Conservation (phyloP, 2,113 vertebrate species). For the Pteruthius melanotis region DNA sequence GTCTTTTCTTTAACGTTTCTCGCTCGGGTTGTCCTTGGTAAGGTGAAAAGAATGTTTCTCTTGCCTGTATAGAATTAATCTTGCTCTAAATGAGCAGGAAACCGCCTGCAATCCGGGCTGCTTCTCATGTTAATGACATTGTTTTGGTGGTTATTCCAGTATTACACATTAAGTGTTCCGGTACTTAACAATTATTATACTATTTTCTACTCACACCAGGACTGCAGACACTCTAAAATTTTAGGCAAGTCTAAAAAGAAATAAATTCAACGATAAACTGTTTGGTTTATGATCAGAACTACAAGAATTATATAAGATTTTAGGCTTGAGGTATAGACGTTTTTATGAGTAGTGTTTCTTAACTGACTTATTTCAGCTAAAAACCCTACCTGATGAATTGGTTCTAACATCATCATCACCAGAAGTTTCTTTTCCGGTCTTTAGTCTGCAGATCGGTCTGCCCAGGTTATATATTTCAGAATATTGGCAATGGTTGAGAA, state of each 20-base stretch:
- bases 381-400: background rate
- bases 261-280: background rate
- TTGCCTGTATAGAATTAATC: conserved; percentile 1
- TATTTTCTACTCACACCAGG: background rate
- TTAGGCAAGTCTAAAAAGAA: background rate
- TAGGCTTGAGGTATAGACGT: background rate
- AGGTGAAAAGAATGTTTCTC: background rate
- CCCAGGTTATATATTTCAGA: background rate
- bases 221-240: background rate
- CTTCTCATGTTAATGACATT: conserved; percentile 4
- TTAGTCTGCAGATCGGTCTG: background rate
- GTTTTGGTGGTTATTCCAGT: conserved; percentile 36
- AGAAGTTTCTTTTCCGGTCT: background rate
- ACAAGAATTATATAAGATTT: background rate
- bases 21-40: background rate
- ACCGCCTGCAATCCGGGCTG: background rate
- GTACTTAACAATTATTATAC: conserved; percentile 1
- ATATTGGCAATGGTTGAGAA: background rate
- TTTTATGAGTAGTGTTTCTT: background rate
- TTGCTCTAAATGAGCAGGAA: conserved; percentile 25
- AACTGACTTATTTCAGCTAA: background rate
- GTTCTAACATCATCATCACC: background rate
- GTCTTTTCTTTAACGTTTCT: background rate
- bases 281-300: background rate
- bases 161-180: background rate